Evolutionary conservation across 2,888 invertebrate genomes (phyloP).

Genomic region (Leptopilina myrica): DNA sequence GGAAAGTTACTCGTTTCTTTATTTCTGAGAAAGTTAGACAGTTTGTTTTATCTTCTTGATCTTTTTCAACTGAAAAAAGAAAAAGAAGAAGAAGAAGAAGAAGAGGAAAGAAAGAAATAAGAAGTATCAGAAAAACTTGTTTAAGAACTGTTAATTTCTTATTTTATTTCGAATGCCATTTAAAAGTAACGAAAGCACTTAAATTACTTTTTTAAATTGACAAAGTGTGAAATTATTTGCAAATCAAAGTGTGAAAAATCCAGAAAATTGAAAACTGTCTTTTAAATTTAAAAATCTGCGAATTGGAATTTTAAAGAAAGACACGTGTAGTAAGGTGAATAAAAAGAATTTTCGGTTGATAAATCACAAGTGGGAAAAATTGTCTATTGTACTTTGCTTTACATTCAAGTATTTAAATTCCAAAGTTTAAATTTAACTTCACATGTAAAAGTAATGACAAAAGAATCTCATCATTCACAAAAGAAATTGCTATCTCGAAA

Average conservation of each 20-base stretch:
- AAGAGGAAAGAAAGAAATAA: constrained; percentile 8
- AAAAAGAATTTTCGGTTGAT: no score
- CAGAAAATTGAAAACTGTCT: not conserved
- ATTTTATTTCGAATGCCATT: constrained; percentile 23
- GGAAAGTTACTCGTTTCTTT: constrained; percentile 11
- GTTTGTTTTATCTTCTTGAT: constrained; percentile 36
- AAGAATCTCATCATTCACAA: not conserved
- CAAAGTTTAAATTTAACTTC: constrained; percentile 2
- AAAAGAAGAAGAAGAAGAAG: not conserved
- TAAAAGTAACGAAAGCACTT: constrained; percentile 1
- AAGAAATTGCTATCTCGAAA: not conserved
- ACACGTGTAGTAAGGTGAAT: no score
- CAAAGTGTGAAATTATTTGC: constrained; percentile 19
- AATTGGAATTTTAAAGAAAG: no score
- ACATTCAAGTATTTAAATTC: not conserved
- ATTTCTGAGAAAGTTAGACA: constrained; percentile 21
- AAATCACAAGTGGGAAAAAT: not conserved
- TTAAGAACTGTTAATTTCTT: constrained; percentile 20
- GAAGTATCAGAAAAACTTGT: not conserved
- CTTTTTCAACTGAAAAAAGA: not conserved
- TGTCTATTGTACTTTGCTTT: not conserved
- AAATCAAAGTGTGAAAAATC: constrained; percentile 10
- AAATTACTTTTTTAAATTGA: constrained; percentile 25
- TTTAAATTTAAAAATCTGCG: no score
- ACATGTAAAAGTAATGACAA: not conserved